Evolutionary conservation across 1,140 invertebrate genomes (phyloP).

Genomic region (Pollicipes pollicipes): DNA sequence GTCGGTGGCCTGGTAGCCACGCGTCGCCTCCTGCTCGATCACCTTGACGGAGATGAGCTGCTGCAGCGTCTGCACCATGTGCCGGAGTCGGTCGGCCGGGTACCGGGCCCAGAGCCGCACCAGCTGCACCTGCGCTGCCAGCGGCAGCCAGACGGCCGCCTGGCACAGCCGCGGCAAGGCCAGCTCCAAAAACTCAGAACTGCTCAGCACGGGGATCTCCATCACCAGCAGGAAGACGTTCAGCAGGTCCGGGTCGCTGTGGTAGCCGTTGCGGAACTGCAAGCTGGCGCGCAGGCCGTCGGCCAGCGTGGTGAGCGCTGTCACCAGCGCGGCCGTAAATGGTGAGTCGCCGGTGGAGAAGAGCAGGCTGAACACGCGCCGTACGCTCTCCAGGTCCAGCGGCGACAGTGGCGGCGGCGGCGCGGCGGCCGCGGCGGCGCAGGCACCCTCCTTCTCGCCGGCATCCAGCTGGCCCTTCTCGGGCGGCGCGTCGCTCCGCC

Average conservation of each 20-base stretch:
- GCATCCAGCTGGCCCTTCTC: neutral
- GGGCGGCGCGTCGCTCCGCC: too few relatives aligned
- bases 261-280: conserved; percentile 26
- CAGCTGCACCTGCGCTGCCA: conserved; percentile 58
- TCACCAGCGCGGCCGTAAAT: conserved; percentile 55
- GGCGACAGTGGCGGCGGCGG: conserved; percentile 7
- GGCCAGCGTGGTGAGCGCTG: conserved; percentile 52
- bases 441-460: neutral
- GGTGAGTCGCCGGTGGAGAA: conserved; percentile 32
- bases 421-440: neutral
- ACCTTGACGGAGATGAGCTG: conserved; percentile 64
- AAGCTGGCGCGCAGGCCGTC: conserved; percentile 55
- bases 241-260: conserved; percentile 32
- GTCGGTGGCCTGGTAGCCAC: conserved; percentile 61
- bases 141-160: conserved; percentile 48
- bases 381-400: conserved; percentile 34
- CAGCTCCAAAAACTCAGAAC: conserved; percentile 59
- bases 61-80: conserved; percentile 59
- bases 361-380: conserved; percentile 42
- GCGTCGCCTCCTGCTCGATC: conserved; percentile 51
- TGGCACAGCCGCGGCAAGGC: conserved; percentile 63
- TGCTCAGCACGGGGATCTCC: conserved; percentile 64
- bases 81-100: conserved; percentile 45
- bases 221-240: conserved; percentile 74
- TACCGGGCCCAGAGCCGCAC: conserved; percentile 57